Conservation (phyloP, 2,113 vertebrate genomes). For the Pterophyllum scalare region DNA sequence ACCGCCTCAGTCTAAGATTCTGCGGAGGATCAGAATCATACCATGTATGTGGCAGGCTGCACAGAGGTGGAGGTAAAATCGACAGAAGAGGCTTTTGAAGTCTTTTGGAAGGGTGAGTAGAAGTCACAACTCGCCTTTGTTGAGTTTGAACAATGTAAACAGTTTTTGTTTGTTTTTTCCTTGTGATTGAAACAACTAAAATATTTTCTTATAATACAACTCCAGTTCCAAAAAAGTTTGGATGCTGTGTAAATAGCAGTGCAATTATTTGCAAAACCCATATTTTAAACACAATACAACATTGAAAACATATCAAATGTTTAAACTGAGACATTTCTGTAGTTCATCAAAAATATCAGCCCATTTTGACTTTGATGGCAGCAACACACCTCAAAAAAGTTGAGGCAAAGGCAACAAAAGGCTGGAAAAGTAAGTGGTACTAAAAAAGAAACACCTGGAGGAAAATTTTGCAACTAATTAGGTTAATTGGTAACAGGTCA, state of each 20-base stretch:
- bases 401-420: too few species aligned
- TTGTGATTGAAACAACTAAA: neutral
- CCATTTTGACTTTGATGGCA: too few species aligned
- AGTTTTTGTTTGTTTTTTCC: conserved; percentile 36
- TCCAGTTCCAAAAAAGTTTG: neutral
- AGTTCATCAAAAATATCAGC: too few species aligned
- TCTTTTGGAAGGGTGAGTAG: conserved; percentile 95
- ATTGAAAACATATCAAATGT: too few species aligned
- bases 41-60: conserved; percentile 96
- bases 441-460: neutral
- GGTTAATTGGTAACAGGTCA: too few species aligned
- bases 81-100: conserved; percentile 95
- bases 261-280: too few species aligned
- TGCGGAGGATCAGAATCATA: conserved; percentile 96
- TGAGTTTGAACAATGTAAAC: neutral
- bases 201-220: neutral
- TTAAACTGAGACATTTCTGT: too few species aligned
- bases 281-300: too few species aligned
- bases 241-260: neutral
- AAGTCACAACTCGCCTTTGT: conserved; percentile 7
- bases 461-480: neutral
- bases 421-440: neutral
- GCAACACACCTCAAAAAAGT: too few species aligned
- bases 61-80: conserved; percentile 96
- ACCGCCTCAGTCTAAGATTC: conserved; percentile 91